A percentile compares a stretch with the other conserved stretches of the same genome.
Conservation (phyloP, 2,888 invertebrate species). For the Unio pictorum region DNA sequence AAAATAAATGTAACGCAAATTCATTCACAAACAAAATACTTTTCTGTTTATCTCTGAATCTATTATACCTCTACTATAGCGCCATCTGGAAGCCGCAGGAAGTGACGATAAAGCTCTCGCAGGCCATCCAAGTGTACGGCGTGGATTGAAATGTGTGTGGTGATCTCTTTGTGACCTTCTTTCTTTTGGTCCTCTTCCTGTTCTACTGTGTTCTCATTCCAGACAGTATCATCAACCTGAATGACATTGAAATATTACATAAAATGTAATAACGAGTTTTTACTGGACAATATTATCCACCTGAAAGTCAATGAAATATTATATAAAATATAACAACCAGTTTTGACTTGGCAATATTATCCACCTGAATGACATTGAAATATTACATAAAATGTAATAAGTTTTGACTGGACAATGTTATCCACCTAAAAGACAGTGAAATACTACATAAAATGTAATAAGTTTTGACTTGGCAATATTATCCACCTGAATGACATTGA, state of each 20-base stretch:
- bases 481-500: slow-evolving; percentile 45
- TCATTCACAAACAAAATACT: no score
- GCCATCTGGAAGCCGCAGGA: slow-evolving; percentile 67
- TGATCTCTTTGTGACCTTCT: slow-evolving; percentile 54
- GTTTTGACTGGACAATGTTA: neutral
- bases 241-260: neutral
- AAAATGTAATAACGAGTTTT: neutral
- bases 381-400: neutral
- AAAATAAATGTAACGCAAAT: neutral
- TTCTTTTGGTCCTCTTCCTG: slow-evolving; percentile 30
- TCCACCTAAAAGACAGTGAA: slow-evolving; percentile 40
- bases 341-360: slow-evolving; percentile 55
- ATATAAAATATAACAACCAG: neutral
- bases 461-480: slow-evolving; percentile 55
- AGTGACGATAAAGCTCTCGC: slow-evolving; percentile 66
- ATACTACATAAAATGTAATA: neutral
- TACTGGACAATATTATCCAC: slow-evolving; percentile 20
- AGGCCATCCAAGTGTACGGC: slow-evolving; percentile 68
- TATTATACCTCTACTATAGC: slow-evolving; percentile 65
- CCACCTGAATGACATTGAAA: slow-evolving; percentile 41
- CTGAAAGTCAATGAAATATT: slow-evolving; percentile 24
- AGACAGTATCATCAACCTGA: slow-evolving; percentile 62
- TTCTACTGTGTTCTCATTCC: slow-evolving; percentile 58
- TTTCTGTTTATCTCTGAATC: neutral
- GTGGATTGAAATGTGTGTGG: slow-evolving; percentile 68